Conservation (phyloP, 2,888 invertebrate genomes). For the Agriotes lineatus region DNA sequence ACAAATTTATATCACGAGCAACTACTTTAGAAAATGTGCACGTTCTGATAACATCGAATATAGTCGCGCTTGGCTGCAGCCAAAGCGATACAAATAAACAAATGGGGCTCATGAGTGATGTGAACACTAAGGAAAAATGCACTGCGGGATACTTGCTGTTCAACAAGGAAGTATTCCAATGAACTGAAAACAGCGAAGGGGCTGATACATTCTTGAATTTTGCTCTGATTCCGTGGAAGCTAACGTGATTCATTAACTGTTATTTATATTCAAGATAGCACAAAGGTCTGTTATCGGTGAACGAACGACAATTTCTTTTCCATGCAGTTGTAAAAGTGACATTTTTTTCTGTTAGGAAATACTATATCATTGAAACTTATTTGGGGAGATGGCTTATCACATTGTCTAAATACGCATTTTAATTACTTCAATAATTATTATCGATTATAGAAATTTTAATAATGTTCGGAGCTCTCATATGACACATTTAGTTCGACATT, state of each 20-base stretch:
- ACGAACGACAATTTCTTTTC: too few species aligned
- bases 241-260: not conserved
- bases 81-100: conserved; percentile 15
- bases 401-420: too few species aligned
- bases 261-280: conserved; percentile 5
- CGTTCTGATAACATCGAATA: conserved; percentile 22
- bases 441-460: too few species aligned
- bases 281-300: too few species aligned
- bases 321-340: too few species aligned
- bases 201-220: conserved; percentile 10
- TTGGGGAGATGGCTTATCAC: too few species aligned
- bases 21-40: conserved; percentile 25
- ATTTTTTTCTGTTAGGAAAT: too few species aligned
- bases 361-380: too few species aligned
- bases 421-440: too few species aligned
- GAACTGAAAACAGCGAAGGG: conserved; percentile 14
- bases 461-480: too few species aligned
- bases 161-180: conserved; percentile 6
- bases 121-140: conserved; percentile 1
- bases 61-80: conserved; percentile 12
- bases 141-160: not conserved
- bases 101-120: conserved; percentile 1
- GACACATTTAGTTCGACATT: too few species aligned
- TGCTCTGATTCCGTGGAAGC: not conserved
- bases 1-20: conserved; percentile 20